A percentile compares a stretch with the other conserved stretches of the same genome.
phyloP scores from a whole-genome alignment of 2,113 vertebrate species.

The Macrotus californicus region DNA sequence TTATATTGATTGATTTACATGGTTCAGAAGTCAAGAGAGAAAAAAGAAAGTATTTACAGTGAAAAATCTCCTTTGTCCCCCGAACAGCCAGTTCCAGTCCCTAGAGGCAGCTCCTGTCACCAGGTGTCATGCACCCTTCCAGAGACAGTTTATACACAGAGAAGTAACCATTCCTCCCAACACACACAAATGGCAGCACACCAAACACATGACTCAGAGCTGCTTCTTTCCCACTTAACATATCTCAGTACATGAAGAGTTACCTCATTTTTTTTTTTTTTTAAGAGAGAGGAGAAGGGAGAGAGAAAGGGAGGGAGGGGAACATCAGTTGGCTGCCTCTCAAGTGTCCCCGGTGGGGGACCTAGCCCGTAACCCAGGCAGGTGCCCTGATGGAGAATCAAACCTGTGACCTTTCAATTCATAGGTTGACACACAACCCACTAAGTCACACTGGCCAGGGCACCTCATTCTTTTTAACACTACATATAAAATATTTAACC shows the following conservation, averaged over 20 bases:
- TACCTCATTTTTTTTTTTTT: background rate
- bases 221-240: background rate
- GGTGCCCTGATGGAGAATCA: background rate
- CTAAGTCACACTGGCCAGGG: background rate
- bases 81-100: background rate
- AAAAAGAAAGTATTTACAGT: background rate
- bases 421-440: background rate
- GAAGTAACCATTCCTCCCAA: background rate
- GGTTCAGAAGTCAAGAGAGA: background rate
- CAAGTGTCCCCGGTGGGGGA: background rate
- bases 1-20: background rate
- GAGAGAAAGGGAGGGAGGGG: too few species aligned
- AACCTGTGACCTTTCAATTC: background rate
- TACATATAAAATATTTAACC: background rate
- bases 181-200: background rate
- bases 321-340: background rate
- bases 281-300: too few species aligned
- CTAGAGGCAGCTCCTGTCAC: background rate
- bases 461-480: background rate
- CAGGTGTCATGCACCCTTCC: background rate
- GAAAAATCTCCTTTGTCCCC: background rate
- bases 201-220: background rate
- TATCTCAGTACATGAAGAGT: background rate
- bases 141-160: background rate
- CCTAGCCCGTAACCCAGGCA: background rate